Conservation (phyloP, 2,888 invertebrate species). For the Arrhopalites spinosus region DNA sequence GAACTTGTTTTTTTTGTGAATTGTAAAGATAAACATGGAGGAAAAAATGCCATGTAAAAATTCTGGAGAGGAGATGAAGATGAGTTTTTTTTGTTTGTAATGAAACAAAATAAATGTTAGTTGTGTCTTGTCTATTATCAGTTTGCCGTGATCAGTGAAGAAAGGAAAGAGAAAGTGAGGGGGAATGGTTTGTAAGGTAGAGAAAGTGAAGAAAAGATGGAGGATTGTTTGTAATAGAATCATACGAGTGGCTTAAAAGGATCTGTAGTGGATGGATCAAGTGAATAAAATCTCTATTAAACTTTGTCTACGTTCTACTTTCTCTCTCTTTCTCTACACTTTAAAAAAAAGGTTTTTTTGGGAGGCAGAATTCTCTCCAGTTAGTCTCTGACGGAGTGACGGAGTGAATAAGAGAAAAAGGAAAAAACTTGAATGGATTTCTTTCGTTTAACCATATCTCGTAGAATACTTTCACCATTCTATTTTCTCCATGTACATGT, state of each 20-base stretch:
- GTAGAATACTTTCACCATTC: neutral
- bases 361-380: too few species aligned
- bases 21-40: too few species aligned
- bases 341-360: too few species aligned
- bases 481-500: neutral
- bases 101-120: too few species aligned
- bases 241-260: constrained; percentile 19
- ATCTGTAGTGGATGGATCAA: constrained; percentile 15
- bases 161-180: neutral
- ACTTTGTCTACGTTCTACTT: constrained; percentile 28
- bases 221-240: neutral
- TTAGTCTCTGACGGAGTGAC: neutral
- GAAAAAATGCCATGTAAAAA: too few species aligned
- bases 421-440: constrained; percentile 26
- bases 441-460: neutral
- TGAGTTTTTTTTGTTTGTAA: too few species aligned
- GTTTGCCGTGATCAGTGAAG: too few species aligned
- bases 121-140: too few species aligned
- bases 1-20: too few species aligned
- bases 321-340: neutral
- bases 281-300: constrained; percentile 35
- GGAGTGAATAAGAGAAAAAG: neutral
- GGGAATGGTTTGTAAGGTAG: neutral
- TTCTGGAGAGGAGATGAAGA: too few species aligned
- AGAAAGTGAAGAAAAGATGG: neutral